phyloP scores from a whole-genome alignment of 2,797 vertebrate genomes.

The Muscicapa striata region DNA sequence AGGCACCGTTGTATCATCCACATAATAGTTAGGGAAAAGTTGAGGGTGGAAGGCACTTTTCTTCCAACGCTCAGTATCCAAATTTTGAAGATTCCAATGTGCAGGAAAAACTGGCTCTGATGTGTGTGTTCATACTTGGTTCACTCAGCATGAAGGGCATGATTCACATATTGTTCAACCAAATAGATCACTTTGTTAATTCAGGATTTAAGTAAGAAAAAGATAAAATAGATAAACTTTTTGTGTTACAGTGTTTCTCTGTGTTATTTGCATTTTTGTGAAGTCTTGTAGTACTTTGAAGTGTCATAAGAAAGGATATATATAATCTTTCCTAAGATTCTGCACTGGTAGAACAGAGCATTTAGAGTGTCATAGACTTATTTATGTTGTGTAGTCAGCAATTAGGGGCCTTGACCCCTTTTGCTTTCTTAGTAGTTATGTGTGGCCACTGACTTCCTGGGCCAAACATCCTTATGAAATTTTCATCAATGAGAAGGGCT shows the following conservation, averaged over 20 bases:
- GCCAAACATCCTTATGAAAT: not conserved
- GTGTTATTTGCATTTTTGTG: not conserved
- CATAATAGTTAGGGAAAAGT: not conserved
- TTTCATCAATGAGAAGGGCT: slow-evolving; percentile 3
- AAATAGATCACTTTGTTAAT: not conserved
- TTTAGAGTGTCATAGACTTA: not conserved
- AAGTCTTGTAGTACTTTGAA: not conserved
- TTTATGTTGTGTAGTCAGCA: not conserved
- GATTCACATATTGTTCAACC: not conserved
- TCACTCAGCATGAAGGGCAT: not conserved
- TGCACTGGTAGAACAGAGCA: not conserved
- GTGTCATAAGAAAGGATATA: not conserved
- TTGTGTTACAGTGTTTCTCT: not conserved
- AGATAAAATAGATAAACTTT: not conserved
- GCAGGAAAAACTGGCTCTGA: not conserved
- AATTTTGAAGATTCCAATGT: not conserved
- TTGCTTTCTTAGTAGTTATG: slow-evolving; percentile 8
- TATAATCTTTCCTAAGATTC: not conserved
- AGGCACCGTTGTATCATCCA: too few species aligned
- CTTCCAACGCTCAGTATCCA: not conserved
- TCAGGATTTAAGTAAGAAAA: not conserved
- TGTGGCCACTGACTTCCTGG: not conserved
- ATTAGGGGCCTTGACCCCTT: not conserved
- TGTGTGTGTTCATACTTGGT: not conserved
- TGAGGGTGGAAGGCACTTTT: not conserved